These are phyloP conservation scores for Saturnia japonica DNA, from an alignment of 2,888 invertebrate species.

Conservation along the genomic window DNA sequence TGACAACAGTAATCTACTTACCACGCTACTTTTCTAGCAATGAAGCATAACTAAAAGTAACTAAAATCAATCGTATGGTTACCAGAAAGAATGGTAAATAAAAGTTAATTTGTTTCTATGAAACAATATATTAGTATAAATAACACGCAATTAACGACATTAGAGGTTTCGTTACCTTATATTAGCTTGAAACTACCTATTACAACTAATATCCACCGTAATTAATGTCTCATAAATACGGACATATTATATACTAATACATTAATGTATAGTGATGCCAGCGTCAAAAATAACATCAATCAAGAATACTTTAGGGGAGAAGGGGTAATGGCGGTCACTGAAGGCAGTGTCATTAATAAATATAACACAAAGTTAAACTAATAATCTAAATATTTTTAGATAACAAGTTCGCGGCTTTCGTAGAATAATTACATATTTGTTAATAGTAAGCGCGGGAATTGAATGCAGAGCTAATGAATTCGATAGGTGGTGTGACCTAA, in stretches of 20 bases:
- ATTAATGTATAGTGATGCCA: not conserved
- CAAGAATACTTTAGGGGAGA: not conserved
- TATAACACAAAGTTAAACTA: no score
- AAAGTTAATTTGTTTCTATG: constrained; percentile 2
- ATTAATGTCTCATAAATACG: constrained; percentile 5
- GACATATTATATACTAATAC: not conserved
- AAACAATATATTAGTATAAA: not conserved
- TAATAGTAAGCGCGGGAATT: no score
- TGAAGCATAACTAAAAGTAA: no score
- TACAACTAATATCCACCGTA: constrained; percentile 9
- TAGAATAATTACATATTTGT: no score
- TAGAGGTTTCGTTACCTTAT: not conserved
- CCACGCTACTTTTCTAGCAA: no score
- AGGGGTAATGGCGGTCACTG: not conserved
- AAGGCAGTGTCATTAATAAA: no score
- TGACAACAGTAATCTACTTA: no score
- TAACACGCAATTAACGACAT: not conserved
- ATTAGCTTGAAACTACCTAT: not conserved
- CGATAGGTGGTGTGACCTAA: no score
- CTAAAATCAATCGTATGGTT: not conserved
- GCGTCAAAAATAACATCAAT: not conserved
- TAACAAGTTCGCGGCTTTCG: no score
- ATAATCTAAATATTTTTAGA: no score
- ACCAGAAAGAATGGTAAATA: not conserved
- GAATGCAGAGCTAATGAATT: no score